Conservation (phyloP, 2,888 invertebrate genomes). For the Toxonevra muliebris region DNA sequence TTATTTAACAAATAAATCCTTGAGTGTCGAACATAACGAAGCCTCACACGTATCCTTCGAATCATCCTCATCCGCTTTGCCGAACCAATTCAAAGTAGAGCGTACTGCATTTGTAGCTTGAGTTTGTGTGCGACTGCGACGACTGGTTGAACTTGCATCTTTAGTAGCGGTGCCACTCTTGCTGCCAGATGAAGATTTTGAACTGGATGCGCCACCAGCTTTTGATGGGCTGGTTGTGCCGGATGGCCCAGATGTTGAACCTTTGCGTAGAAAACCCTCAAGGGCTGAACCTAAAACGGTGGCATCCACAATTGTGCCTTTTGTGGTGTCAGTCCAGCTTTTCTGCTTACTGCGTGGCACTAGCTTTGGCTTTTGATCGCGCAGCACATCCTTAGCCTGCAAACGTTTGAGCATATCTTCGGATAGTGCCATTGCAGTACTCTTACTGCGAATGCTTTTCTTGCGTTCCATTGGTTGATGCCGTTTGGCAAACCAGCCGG, state of each 20-base stretch:
- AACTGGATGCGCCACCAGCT: conserved; percentile 20
- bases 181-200: conserved; percentile 34
- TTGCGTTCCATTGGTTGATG: conserved; percentile 80
- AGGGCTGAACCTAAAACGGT: conserved; percentile 84
- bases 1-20: conserved; percentile 88
- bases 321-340: conserved; percentile 59
- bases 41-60: conserved; percentile 79
- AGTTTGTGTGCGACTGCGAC: conserved; percentile 50
- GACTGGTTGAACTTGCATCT: conserved; percentile 63
- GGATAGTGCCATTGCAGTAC: conserved; percentile 66
- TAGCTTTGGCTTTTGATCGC: conserved; percentile 63
- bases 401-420: conserved; percentile 71
- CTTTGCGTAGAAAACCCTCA: conserved; percentile 79
- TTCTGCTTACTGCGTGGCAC: conserved; percentile 61
- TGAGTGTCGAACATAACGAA: conserved; percentile 82
- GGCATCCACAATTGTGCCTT: conserved; percentile 80
- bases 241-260: conserved; percentile 60
- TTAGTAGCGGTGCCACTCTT: conserved; percentile 50
- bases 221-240: conserved; percentile 22
- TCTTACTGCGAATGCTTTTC: conserved; percentile 68
- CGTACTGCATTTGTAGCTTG: conserved; percentile 59
- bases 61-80: conserved; percentile 75
- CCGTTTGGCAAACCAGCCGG: conserved; percentile 80
- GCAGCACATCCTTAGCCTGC: conserved; percentile 66
- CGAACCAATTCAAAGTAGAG: conserved; percentile 69